phyloP scores from a whole-genome alignment of 2,888 invertebrate genomes.

The Agrotis exclamationis region DNA sequence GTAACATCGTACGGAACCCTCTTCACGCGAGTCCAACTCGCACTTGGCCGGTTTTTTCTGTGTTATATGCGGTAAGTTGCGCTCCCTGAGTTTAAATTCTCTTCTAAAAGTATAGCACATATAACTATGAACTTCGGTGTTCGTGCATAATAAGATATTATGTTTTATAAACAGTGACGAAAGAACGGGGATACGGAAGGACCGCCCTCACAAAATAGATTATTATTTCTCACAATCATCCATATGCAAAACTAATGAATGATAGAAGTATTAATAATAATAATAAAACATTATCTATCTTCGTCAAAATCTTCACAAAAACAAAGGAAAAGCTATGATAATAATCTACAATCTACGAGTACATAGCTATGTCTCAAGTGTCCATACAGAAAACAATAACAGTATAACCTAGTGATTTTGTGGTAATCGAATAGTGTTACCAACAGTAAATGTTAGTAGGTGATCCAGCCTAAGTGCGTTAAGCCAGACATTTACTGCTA shows the following conservation, averaged over 20 bases:
- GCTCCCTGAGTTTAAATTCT: background rate
- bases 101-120: background rate
- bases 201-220: background rate
- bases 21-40: too few species aligned
- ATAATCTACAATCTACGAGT: conserved; percentile 24
- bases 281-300: too few species aligned
- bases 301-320: background rate
- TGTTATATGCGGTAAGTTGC: too few species aligned
- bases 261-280: background rate
- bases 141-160: background rate
- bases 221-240: background rate
- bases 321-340: conserved; percentile 6
- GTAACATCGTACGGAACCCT: too few species aligned
- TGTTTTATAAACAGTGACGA: background rate
- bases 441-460: conserved; percentile 42
- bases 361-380: background rate
- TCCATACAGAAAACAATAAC: conserved; percentile 29
- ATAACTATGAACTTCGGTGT: background rate
- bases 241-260: background rate
- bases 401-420: conserved; percentile 31
- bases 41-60: too few species aligned
- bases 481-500: conserved; percentile 52
- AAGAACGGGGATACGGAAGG: background rate
- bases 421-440: conserved; percentile 30
- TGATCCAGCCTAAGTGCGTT: conserved; percentile 38